These are phyloP conservation scores for Aegotheles bennettii DNA, from an alignment of 2,113 vertebrate species.

Conservation along the genomic window DNA sequence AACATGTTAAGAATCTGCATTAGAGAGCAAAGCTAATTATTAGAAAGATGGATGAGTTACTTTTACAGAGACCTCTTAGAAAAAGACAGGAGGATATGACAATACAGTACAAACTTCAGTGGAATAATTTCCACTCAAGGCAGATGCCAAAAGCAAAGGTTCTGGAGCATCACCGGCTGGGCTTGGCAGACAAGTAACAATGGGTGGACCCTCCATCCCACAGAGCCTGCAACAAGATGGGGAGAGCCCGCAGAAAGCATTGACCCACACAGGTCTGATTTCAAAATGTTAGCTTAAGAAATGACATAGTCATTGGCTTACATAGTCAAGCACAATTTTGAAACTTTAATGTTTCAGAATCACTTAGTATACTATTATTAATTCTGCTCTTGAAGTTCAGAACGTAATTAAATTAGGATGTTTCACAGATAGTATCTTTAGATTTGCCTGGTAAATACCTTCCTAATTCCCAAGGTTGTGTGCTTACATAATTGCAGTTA, in stretches of 20 bases:
- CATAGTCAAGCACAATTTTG: background rate
- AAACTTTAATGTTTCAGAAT: slow-evolving; percentile 43
- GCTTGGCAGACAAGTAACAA: background rate
- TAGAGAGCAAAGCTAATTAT: too few species aligned
- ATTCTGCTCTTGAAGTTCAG: slow-evolving; percentile 16
- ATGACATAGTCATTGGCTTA: background rate
- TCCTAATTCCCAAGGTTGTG: slow-evolving; percentile 10
- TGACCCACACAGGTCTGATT: background rate
- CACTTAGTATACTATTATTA: background rate
- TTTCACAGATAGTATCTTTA: slow-evolving; percentile 17
- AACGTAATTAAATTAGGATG: background rate
- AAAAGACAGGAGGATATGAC: background rate
- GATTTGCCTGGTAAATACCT: slow-evolving; percentile 28
- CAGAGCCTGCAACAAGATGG: too few species aligned
- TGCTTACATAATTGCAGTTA: slow-evolving; percentile 23
- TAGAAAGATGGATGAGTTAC: background rate
- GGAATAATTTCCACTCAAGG: background rate
- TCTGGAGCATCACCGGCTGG: background rate
- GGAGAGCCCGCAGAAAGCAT: too few species aligned
- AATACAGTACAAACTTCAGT: background rate
- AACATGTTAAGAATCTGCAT: background rate
- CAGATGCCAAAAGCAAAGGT: background rate
- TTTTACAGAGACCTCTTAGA: background rate
- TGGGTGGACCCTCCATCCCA: rapidly evolving
- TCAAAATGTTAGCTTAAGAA: slow-evolving; percentile 11